phyloP scores from a whole-genome alignment of 2,797 vertebrate species.

The Labeo calbasu region DNA sequence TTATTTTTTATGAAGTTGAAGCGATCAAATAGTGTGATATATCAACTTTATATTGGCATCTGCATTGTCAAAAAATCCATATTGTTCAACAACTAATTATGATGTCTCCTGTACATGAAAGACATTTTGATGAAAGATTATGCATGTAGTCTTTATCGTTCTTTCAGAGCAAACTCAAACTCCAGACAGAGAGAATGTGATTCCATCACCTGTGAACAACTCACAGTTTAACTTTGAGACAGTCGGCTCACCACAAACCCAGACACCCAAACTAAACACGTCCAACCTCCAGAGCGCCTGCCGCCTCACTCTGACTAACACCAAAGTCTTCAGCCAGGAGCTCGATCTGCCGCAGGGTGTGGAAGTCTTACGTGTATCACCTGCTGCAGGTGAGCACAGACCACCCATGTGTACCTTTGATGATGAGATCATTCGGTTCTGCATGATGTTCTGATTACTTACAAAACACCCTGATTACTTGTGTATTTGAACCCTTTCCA shows the following conservation, averaged over 20 bases:
- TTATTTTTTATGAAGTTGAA: too few species aligned
- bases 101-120: neutral
- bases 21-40: neutral
- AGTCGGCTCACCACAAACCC: slow-evolving; percentile 74
- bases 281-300: slow-evolving; percentile 93
- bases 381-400: slow-evolving; percentile 87
- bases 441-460: neutral
- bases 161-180: slow-evolving; percentile 77
- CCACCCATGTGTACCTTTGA: neutral
- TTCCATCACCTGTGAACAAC: slow-evolving; percentile 57
- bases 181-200: slow-evolving; percentile 63
- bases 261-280: slow-evolving; percentile 83
- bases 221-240: slow-evolving; percentile 68
- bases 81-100: neutral
- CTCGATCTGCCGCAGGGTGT: slow-evolving; percentile 88
- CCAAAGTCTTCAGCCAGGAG: slow-evolving; percentile 89
- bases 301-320: slow-evolving; percentile 86
- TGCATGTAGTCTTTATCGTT: neutral
- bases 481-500: too few species aligned
- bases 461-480: too few species aligned
- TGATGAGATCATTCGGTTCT: neutral
- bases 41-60: neutral
- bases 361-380: slow-evolving; percentile 89
- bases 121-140: neutral
- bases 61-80: neutral